Evolutionary conservation across 1,140 invertebrate species (phyloP), one percentile per base, ranked within the genome.

Genomic region (Drosophila punjabiensis): DNA sequence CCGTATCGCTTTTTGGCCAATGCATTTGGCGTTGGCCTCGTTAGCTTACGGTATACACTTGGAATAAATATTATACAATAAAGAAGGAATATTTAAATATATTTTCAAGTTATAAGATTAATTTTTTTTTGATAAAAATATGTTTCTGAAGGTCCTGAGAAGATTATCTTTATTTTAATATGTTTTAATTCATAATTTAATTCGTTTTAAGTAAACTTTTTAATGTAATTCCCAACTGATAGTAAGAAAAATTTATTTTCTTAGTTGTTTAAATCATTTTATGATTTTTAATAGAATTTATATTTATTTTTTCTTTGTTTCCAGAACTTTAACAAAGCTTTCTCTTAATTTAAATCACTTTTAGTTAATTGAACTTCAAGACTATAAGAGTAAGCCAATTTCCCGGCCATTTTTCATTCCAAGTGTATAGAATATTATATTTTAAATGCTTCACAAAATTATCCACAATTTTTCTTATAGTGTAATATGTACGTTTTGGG

Each of bases 21-120:
- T 90, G 82, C 82, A 86, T 82, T 89, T 77, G 84, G 53, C 32
- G 55, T 81, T 88, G 55, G 68, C 71, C 80, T 80, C 77, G 56
- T 64, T 64, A 79, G 65, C 65, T 69, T 78, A 62, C 37, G 37
- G 58, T 43, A 10, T 33, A 37, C 55, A 58, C 55, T 58, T 10
- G 33, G 33, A 58, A 58, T 24, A 24, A 58, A n/a, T 3, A n/a
- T 7, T 48, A 4, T 24, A 48, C 11, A 4, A 14, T 8, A 5
- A 24, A 14, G 18, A 14, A 48, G 14, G 1, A 13, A 24, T 6
- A 24, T 16, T n/a, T 16, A 43, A 45, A 13, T 37, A 14, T 37
- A 11, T 37, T 13, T 37, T 13, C 13, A 33, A 33, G 33, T 33
- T 33, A 11, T 33, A 33, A 10, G 11, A 33, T 4, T 33, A 11